Conservation (phyloP, 2,797 vertebrate genomes). For the Lithobates sylvaticus region DNA sequence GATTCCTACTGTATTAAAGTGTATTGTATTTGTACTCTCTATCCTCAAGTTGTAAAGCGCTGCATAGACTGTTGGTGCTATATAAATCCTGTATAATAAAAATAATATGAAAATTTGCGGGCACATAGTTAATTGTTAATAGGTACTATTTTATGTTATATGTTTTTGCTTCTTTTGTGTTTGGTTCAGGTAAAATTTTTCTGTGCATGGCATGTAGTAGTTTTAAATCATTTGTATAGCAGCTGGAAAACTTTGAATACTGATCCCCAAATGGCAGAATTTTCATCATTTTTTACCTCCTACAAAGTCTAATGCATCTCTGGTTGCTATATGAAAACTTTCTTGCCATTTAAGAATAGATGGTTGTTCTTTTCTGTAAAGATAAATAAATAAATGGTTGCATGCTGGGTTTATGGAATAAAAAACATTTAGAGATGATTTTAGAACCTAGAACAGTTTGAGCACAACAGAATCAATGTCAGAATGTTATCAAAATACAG, state of each 20-base stretch:
- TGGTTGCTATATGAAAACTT: conserved; percentile 7
- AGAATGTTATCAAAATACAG: background rate
- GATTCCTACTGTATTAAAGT: too few species aligned
- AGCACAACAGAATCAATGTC: conserved; percentile 1
- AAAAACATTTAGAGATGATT: conserved; percentile 11
- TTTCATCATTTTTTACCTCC: background rate
- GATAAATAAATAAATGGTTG: background rate
- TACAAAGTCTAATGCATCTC: background rate
- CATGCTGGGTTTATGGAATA: conserved; percentile 14
- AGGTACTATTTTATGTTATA: background rate
- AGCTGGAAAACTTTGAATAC: background rate
- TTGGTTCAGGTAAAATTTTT: background rate
- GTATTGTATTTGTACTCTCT: too few species aligned
- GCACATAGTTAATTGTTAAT: background rate
- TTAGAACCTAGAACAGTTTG: background rate
- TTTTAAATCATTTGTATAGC: background rate
- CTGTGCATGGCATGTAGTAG: background rate
- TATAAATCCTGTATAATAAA: too few species aligned
- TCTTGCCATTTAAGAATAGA: conserved; percentile 2
- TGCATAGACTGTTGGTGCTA: too few species aligned
- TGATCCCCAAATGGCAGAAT: background rate
- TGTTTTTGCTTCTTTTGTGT: background rate
- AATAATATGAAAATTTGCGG: too few species aligned
- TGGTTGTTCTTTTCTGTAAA: background rate
- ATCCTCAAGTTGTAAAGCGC: too few species aligned